Conservation (phyloP, 2,113 vertebrate species). For the Chamaetylas fuelleborni region DNA sequence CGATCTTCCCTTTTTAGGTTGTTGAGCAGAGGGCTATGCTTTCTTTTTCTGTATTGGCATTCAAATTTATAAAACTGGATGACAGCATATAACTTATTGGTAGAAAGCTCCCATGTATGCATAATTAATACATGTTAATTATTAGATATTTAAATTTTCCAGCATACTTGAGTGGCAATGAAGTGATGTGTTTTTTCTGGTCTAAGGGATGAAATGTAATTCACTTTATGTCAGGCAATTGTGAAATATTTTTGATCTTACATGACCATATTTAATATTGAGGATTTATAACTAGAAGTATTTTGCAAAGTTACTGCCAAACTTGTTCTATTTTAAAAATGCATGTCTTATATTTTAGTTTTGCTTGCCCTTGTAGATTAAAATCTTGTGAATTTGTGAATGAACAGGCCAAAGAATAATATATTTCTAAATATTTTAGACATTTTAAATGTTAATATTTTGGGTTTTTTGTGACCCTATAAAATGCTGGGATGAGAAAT, state of each 20-base stretch:
- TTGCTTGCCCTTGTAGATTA: not conserved
- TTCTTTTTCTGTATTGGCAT: not conserved
- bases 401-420: not conserved
- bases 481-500: not conserved
- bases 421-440: not conserved
- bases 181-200: not conserved
- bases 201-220: not conserved
- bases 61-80: not conserved
- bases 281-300: not conserved
- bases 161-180: not conserved
- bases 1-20: not conserved
- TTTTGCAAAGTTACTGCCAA: not conserved
- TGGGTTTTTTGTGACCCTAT: not conserved
- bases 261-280: not conserved
- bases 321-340: not conserved
- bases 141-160: not conserved
- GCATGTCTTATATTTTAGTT: not conserved
- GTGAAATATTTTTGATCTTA: not conserved
- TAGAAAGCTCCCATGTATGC: not conserved
- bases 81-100: not conserved
- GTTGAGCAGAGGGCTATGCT: not conserved
- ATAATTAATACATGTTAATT: not conserved
- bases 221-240: not conserved
- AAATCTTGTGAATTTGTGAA: not conserved
- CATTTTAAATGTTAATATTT: not conserved